Base-by-base conservation (phyloP, 2,888 invertebrate species). In the Macrophya annulata region DNA sequence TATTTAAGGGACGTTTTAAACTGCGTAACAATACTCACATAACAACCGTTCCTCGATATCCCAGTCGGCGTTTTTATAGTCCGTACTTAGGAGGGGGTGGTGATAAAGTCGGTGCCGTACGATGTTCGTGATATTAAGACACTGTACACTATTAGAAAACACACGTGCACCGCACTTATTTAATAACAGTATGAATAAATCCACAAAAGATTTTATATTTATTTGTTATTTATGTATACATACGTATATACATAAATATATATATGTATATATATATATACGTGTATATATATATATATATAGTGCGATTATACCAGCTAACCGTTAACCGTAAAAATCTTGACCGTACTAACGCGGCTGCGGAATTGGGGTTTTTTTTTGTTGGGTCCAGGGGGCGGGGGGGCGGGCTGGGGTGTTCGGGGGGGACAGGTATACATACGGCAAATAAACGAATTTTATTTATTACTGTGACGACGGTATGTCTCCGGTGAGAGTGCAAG, bases 401-500 rank as follows among this genome's bases (percentile, higher is more conserved):
- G 43, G 65, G 31, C 12, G 65, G 65, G 65, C 31, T 15, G 65
- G 79, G 82, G 17, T n/a, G 31, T n/a, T 62, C 43, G 48, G 71
- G 55, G 59, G 37, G 48, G 43, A 55, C 82, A 71, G 81, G 82
- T 81, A 85, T 79, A 82, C 84, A 84, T 86, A 86, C 87, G 87
- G 84, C 84, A 86, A 86, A 86, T 43, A 86, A 86, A 87, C 84
- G 86, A 87, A 86, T 68, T 81, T 77, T 55, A n/a, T 48, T 40
- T 71, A 71, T 74, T 74, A 74, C 45, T 55, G 31, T 62, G 72
- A 74, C 72, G 82, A 84, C 86, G 68, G 71, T 65, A 83, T 83
- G 83, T 91, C 89, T 90, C 91, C 91, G 89, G 91, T 91, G 89
- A 89, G 92, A 92, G 90, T 92, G 92, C 91, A 91, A 91, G 90